Percentiles rank a stretch among this genome's conserved stretches.
Evolutionary conservation across 2,888 invertebrate genomes (phyloP).

Genomic region (Margaritifera margaritifera): DNA sequence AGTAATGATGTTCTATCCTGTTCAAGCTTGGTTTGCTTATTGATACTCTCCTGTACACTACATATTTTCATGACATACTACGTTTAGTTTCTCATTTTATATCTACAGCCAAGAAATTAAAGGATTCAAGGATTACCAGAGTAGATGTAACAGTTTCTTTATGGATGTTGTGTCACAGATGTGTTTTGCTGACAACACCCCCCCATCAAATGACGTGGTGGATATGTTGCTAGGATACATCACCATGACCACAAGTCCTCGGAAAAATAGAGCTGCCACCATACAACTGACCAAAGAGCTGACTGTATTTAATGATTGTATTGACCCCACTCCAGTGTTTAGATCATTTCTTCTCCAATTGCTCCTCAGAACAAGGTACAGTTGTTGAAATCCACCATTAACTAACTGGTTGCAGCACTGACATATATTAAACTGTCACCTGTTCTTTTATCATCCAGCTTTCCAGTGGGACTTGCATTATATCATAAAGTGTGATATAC

Average conservation of each 20-base stretch:
- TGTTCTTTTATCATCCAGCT: no score
- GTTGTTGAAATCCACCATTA: no score
- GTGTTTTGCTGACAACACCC: slow-evolving; percentile 32
- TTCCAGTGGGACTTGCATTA: no score
- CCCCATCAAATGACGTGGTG: slow-evolving; percentile 32
- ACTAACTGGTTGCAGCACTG: no score
- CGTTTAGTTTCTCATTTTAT: background rate
- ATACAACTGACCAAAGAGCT: slow-evolving; percentile 34
- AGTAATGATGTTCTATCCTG: no score
- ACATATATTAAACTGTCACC: no score
- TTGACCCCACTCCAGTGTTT: slow-evolving; percentile 62
- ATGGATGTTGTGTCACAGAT: slow-evolving; percentile 44
- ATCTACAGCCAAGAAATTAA: slow-evolving; percentile 18
- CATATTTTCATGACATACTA: background rate
- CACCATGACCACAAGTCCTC: slow-evolving; percentile 3
- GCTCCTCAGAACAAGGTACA: slow-evolving; percentile 49
- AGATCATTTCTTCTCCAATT: no score
- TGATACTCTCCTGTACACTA: background rate
- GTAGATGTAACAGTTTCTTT: slow-evolving; percentile 39
- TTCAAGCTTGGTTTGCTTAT: no score
- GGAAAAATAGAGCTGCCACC: background rate
- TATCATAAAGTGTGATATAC: no score
- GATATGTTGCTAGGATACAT: slow-evolving; percentile 35
- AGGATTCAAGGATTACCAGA: slow-evolving; percentile 24
- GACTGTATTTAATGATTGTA: slow-evolving; percentile 45